These are phyloP conservation scores for Morone chrysops DNA, from an alignment of 2,113 vertebrate species.

Conservation along the genomic window DNA sequence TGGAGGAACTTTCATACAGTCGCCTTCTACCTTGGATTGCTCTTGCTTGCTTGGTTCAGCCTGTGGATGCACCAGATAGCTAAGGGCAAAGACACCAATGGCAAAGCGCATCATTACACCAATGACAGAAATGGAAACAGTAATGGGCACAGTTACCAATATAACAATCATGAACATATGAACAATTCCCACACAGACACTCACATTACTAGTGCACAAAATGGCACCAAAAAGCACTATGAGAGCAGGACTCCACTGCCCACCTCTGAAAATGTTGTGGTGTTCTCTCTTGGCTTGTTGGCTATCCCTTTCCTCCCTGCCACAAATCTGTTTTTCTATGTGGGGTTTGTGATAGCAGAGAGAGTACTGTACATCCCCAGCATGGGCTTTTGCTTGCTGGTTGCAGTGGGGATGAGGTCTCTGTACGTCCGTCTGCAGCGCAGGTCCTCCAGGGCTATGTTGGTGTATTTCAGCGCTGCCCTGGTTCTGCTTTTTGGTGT, in stretches of 20 bases:
- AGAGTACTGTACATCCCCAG: conserved; percentile 98
- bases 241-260: conserved; percentile 88
- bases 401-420: conserved; percentile 92
- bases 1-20: conserved; percentile 93
- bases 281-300: conserved; percentile 93
- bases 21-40: conserved; percentile 89
- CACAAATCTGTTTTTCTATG: conserved; percentile 98
- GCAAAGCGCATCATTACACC: conserved; percentile 84
- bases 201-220: conserved; percentile 86
- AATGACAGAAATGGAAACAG: conserved; percentile 91
- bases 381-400: conserved; percentile 98
- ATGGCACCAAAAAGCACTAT: conserved; percentile 88
- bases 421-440: conserved; percentile 90
- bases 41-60: conserved; percentile 88
- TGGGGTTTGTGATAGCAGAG: conserved; percentile 99
- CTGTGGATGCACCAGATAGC: conserved; percentile 80
- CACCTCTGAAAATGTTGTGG: conserved; percentile 92
- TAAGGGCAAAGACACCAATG: conserved; percentile 86
- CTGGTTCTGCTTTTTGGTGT: conserved; percentile 93
- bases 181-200: conserved; percentile 81
- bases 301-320: conserved; percentile 96
- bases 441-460: conserved; percentile 87
- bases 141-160: conserved; percentile 93
- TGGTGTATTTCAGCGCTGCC: conserved; percentile 89
- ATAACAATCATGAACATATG: conserved; percentile 85